Evolutionary conservation across 2,797 vertebrate genomes (phyloP), one percentile per base, ranked within the genome.

Genomic region (Carduelis carduelis): DNA sequence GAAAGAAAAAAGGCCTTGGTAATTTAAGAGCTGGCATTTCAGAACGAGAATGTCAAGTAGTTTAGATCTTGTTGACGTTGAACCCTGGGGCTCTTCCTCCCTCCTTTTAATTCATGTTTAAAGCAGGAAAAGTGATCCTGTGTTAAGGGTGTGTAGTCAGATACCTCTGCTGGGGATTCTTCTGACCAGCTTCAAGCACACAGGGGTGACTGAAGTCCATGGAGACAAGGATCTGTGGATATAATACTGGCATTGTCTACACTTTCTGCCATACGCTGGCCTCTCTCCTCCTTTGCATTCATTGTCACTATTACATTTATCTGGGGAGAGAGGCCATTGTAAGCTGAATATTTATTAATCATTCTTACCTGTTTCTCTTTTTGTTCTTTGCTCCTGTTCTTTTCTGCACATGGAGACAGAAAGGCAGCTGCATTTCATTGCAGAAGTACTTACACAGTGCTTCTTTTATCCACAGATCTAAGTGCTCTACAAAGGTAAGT

Each of bases 11-110:
- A 87, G 77, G 78, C 68, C 87, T 83, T 81, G 93, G 89, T 98
- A 97, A 97, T 98, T 97, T 96, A 89, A 95, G 86, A 94, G 83
- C 90, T 97, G 95, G 92, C 94, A 97, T 98, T 98, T 97, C 94
- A 83, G 96, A 93, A 95, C 6, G 14, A 95, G 97, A 97, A 97
- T 96, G 97, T 97, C 97, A 97, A 97, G 93, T 77, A 96, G 95
- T 97, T 98, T 93, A 95, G 91, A 77, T 86, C 56, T 89, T 69
- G 66, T 86, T 92, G 95, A 95, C 3, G 50, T n/a, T 53, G 89
- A 95, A 94, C 92, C 89, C 93, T 66, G 64, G 37, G 90, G 87
- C 69, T 91, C 78, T 94, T 57, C 50, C 65, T 63, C 68, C 50
- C 34, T 77, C 77, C 76, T 75, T 88, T 78, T 14, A 53, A 81